These are phyloP conservation scores for Macaria notata DNA, from an alignment of 2,888 invertebrate species.

Conservation along the genomic window DNA sequence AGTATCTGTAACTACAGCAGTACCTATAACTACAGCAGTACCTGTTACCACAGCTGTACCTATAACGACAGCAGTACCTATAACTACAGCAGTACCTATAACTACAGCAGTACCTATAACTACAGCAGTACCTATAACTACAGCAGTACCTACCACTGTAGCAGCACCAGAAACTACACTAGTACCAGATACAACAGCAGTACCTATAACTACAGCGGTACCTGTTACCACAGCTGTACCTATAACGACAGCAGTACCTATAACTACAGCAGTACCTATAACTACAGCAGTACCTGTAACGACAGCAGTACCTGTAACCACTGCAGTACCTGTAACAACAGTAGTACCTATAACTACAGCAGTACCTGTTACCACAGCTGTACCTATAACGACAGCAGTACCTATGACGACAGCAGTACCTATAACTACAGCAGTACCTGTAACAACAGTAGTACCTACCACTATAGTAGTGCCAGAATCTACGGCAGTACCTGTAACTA, in stretches of 20 bases:
- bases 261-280: slow-evolving; percentile 1
- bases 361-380: neutral
- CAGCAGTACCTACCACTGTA: neutral
- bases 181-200: neutral
- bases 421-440: slow-evolving; percentile 1
- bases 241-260: slow-evolving; percentile 1
- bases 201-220: neutral
- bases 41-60: neutral
- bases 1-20: neutral
- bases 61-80: neutral
- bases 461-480: neutral
- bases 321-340: neutral
- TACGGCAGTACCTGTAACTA: neutral
- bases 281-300: slow-evolving; percentile 6
- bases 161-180: neutral
- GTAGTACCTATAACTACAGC: neutral
- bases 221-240: neutral
- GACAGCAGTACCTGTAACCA: slow-evolving; percentile 4
- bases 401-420: neutral
- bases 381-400: neutral
- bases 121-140: neutral
- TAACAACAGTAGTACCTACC: neutral
- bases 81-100: neutral
- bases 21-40: neutral
- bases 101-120: neutral